A percentile compares a stretch with the other conserved stretches of the same genome.
phyloP scores from a whole-genome alignment of 1,140 invertebrate species.

The Megalopta genalis region DNA sequence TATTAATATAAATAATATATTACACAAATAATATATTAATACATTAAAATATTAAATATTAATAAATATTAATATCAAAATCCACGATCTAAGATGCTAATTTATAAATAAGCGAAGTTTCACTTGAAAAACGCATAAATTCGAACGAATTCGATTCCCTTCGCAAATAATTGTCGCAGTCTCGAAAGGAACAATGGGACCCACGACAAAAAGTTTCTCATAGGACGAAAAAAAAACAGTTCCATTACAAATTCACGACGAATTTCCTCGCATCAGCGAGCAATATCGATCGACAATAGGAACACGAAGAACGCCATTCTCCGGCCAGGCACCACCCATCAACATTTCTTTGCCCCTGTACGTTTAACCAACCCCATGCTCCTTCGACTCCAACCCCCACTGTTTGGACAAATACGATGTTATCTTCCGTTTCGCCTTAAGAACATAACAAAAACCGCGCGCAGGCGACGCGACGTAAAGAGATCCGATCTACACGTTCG shows the following conservation, averaged over 20 bases:
- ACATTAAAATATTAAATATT: too few species aligned
- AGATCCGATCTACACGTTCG: slow-evolving; percentile 28
- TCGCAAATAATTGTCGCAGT: not conserved
- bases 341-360: slow-evolving; percentile 20
- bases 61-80: too few species aligned
- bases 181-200: too few species aligned
- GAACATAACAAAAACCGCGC: slow-evolving; percentile 20
- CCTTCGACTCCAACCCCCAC: slow-evolving; percentile 51
- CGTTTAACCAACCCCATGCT: slow-evolving; percentile 42
- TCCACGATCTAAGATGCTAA: too few species aligned
- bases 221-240: not conserved
- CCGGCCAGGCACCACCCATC: not conserved
- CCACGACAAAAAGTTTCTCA: not conserved
- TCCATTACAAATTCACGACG: not conserved
- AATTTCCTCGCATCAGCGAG: slow-evolving; percentile 12
- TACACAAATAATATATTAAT: too few species aligned
- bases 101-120: too few species aligned
- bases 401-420: slow-evolving; percentile 72
- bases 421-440: slow-evolving; percentile 58
- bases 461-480: not conserved
- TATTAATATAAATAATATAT: too few species aligned
- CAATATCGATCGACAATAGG: not conserved
- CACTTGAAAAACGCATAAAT: too few species aligned
- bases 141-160: too few species aligned
- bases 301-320: not conserved